Conservation (phyloP, 1,140 invertebrate species). For the Ostrea denselamellosa region DNA sequence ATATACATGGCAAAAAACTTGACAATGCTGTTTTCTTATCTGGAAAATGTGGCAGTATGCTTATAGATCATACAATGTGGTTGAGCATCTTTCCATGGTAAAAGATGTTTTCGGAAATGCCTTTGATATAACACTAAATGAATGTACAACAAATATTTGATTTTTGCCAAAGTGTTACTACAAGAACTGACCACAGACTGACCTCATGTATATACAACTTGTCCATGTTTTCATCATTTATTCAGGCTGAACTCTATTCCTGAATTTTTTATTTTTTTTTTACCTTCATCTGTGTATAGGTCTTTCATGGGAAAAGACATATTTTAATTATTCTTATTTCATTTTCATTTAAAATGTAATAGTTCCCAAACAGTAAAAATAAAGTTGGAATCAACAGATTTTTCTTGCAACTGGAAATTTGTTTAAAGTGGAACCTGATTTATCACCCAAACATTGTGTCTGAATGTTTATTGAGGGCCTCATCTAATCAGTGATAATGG, state of each 20-base stretch:
- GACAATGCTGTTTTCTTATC: slow-evolving; percentile 18
- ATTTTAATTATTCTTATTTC: slow-evolving; percentile 17
- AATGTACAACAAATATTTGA: too few relatives aligned
- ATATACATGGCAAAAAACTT: neutral
- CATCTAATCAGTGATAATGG: slow-evolving; percentile 26
- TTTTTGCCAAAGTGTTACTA: too few relatives aligned
- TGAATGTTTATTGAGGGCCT: neutral
- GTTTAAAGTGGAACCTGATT: slow-evolving; percentile 23
- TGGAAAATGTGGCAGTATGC: neutral
- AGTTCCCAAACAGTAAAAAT: neutral
- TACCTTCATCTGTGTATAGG: too few relatives aligned
- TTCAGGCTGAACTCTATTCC: too few relatives aligned
- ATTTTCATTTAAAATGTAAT: neutral
- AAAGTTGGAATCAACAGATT: slow-evolving; percentile 26
- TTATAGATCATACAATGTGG: slow-evolving; percentile 20
- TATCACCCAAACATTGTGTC: slow-evolving; percentile 14
- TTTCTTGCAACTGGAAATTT: neutral
- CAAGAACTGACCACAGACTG: too few relatives aligned
- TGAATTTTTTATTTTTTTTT: too few relatives aligned
- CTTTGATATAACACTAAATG: too few relatives aligned
- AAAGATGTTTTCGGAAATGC: neutral
- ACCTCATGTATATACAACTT: too few relatives aligned
- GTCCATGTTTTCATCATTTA: too few relatives aligned
- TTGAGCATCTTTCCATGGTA: neutral
- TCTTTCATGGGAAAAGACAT: too few relatives aligned